Conservation (phyloP, 2,888 invertebrate species). For the Caenorhabditis japonica region DNA sequence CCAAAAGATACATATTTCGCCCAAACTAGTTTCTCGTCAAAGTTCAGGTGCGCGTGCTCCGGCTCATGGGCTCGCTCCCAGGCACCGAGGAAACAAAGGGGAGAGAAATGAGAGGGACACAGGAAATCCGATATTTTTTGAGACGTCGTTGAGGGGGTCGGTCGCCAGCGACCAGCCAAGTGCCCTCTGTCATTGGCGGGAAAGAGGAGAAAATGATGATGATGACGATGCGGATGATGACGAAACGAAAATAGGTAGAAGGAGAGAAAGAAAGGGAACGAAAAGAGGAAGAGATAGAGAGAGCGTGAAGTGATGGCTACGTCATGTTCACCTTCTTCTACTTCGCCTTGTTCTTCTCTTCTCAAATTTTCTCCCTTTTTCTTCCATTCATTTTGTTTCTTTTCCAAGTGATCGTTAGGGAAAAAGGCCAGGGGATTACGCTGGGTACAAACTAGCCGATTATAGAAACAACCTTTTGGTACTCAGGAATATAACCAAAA, state of each 20-base stretch:
- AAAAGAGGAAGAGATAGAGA: background rate
- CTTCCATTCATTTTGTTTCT: too few relatives aligned
- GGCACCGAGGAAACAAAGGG: background rate
- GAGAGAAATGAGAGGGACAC: constrained; percentile 5
- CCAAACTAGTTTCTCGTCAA: too few relatives aligned
- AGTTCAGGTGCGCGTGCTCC: constrained; percentile 2
- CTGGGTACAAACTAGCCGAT: too few relatives aligned
- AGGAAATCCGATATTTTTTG: constrained; percentile 43
- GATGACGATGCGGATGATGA: constrained; percentile 45
- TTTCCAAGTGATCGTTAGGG: constrained; percentile 19
- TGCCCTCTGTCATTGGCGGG: constrained; percentile 26
- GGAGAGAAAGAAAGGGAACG: background rate
- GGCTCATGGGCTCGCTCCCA: background rate
- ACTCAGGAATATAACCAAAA: too few relatives aligned
- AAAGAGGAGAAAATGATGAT: too few relatives aligned
- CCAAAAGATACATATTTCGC: too few relatives aligned
- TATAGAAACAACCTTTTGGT: too few relatives aligned
- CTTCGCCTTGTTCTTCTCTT: constrained; percentile 6
- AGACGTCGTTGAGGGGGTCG: constrained; percentile 20
- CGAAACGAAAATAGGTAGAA: constrained; percentile 21
- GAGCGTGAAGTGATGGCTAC: constrained; percentile 9
- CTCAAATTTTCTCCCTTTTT: constrained; percentile 1
- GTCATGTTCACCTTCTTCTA: constrained; percentile 22
- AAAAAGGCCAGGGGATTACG: background rate
- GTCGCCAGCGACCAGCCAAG: constrained; percentile 20